These are phyloP conservation scores for Spheniscus mendiculus DNA, from an alignment of 2,113 vertebrate genomes.

Conservation along the genomic window DNA sequence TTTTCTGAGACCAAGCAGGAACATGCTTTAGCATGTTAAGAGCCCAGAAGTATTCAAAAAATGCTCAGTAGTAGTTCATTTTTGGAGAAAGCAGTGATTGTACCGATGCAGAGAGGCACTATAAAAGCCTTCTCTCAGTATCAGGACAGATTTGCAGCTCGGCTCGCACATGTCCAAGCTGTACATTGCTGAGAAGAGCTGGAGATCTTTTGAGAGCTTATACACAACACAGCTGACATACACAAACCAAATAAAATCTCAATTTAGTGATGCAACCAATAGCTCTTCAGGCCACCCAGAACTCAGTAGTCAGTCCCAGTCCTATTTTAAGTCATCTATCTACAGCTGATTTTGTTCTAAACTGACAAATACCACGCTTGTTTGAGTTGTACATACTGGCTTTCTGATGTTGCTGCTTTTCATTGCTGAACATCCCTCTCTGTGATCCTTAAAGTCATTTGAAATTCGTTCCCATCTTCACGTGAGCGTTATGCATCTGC, in stretches of 20 bases:
- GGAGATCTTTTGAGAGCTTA: not conserved
- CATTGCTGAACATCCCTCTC: not conserved
- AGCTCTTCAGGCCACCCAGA: not conserved
- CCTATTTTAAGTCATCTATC: not conserved
- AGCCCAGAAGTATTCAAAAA: not conserved
- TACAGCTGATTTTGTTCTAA: not conserved
- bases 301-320: not conserved
- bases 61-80: not conserved
- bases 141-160: not conserved
- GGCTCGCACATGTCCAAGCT: not conserved
- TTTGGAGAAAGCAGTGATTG: not conserved
- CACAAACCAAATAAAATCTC: not conserved
- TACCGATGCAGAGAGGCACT: not conserved
- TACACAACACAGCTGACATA: not conserved
- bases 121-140: not conserved
- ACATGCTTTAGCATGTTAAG: not conserved
- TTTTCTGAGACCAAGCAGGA: not conserved
- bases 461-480: not conserved
- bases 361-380: not conserved
- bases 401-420: not conserved
- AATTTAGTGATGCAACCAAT: not conserved
- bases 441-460: not conserved
- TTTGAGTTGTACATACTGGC: fast-evolving
- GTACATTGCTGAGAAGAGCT: not conserved
- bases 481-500: not conserved